Evolutionary conservation across 2,113 vertebrate genomes (phyloP).

Genomic region (Anhinga rufa): DNA sequence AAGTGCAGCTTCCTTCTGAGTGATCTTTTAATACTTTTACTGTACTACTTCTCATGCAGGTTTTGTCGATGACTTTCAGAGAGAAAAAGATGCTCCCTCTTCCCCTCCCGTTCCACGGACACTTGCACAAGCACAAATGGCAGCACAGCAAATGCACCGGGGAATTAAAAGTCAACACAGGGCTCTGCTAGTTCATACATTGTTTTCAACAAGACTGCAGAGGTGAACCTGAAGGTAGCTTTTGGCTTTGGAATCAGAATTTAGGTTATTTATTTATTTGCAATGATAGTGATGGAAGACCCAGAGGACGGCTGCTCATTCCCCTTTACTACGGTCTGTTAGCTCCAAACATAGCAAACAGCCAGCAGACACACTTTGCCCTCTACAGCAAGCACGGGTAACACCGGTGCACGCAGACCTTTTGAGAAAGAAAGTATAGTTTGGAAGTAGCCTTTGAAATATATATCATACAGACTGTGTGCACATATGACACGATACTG

Average conservation of each 20-base stretch:
- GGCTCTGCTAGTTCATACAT: constrained; percentile 8
- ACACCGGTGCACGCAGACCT: background rate
- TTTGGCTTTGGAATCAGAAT: background rate
- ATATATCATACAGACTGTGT: accelerated
- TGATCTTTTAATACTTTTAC: background rate
- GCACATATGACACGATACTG: background rate
- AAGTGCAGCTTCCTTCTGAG: background rate
- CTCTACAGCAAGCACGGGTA: background rate
- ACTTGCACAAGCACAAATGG: background rate
- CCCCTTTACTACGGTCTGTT: constrained; percentile 1
- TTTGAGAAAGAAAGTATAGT: background rate
- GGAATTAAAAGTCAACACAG: constrained; percentile 29
- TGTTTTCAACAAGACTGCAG: constrained; percentile 43
- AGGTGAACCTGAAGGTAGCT: constrained; percentile 54
- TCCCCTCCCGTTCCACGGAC: background rate
- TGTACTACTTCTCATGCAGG: background rate
- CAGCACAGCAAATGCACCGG: background rate
- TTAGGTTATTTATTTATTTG: constrained; percentile 47
- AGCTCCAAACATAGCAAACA: background rate
- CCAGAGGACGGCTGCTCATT: constrained; percentile 16
- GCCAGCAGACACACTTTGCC: background rate
- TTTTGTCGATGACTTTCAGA: constrained; percentile 6
- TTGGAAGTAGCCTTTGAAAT: background rate
- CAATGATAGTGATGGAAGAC: constrained; percentile 31
- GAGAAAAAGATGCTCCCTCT: background rate